Base-by-base conservation (phyloP, 2,888 invertebrate species). In the Tetranychus truncatus region DNA sequence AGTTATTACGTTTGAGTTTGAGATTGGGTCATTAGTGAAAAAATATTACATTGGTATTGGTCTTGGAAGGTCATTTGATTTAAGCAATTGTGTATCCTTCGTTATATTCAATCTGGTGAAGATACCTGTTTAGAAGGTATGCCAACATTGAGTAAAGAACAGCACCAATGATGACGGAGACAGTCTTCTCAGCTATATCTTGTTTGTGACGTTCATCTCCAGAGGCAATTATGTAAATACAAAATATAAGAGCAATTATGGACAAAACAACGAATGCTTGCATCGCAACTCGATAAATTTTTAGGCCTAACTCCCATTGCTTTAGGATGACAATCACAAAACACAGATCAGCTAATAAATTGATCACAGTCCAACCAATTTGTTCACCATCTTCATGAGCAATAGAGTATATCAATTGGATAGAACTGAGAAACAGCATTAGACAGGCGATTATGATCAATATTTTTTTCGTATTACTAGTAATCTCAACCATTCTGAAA, bases 221-320 rank as follows among this genome's bases (percentile, higher is more conserved):
- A 11, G 69, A 20, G 21, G 34, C 34, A 20, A 69, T 69, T 5
- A 69, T 24, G 69, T 69, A 69, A 24, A 69, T 24, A 24, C 69
- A 69, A 69, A 69, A 24, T 5, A 69, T 69, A 1, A 69, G 20
- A 6, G 69, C 69, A 24, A 69, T 69, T 69, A 24, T 24, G 21
- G 69, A 69, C 6, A 69, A 21, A 20, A 69, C 69, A 69, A 69
- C 69, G 20, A 69, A 20, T 24, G 34, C 69, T 11, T 24, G 69
- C 20, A 69, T 24, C 1, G 69, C 69, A 69, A 69, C 20, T 20
- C 34, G 20, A 24, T 69, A 69, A 8, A 69, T 21, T 21, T 69
- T 69, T 11, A 69, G 69, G 8, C 69, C 69, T 11, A 69, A 69
- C 20, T 69, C 69, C 69, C 69, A 69, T 69, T 69, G 69, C 20